phyloP scores from a whole-genome alignment of 2,797 vertebrate species.

The Centropyge bicolor region DNA sequence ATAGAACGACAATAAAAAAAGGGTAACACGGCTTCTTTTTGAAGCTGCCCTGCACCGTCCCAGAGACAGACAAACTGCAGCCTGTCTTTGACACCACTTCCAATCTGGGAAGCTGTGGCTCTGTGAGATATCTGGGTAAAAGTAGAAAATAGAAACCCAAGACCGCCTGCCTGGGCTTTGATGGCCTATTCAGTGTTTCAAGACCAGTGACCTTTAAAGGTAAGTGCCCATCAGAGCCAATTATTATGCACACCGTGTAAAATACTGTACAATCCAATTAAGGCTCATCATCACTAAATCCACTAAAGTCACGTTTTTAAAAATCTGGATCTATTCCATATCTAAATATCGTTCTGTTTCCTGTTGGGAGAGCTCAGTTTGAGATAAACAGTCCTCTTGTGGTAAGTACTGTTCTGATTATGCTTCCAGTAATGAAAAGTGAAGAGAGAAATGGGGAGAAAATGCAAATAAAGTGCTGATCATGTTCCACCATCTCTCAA shows the following conservation, averaged over 20 bases:
- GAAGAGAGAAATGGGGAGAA: slow-evolving; percentile 1
- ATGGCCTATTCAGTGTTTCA: slow-evolving; percentile 6
- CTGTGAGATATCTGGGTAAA: not conserved
- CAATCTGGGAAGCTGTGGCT: not conserved
- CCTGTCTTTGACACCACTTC: not conserved
- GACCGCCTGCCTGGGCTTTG: not conserved
- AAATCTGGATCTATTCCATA: not conserved
- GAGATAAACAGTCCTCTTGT: not conserved
- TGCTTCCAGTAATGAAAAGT: not conserved
- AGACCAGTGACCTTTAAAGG: slow-evolving; percentile 41
- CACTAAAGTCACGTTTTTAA: no score
- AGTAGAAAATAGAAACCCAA: not conserved
- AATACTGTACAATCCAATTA: not conserved
- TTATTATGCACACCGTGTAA: slow-evolving; percentile 22
- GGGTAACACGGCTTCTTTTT: not conserved
- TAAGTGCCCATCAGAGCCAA: slow-evolving; percentile 31
- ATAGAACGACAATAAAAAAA: not conserved
- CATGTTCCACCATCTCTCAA: slow-evolving; percentile 8
- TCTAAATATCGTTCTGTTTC: not conserved
- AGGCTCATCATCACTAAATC: not conserved
- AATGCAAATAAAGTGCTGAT: slow-evolving; percentile 3
- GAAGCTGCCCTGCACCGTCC: not conserved
- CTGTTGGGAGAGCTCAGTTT: not conserved
- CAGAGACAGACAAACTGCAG: not conserved
- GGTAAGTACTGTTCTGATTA: not conserved